phyloP scores from a whole-genome alignment of 2,888 invertebrate species.

The Xestia xanthographa region DNA sequence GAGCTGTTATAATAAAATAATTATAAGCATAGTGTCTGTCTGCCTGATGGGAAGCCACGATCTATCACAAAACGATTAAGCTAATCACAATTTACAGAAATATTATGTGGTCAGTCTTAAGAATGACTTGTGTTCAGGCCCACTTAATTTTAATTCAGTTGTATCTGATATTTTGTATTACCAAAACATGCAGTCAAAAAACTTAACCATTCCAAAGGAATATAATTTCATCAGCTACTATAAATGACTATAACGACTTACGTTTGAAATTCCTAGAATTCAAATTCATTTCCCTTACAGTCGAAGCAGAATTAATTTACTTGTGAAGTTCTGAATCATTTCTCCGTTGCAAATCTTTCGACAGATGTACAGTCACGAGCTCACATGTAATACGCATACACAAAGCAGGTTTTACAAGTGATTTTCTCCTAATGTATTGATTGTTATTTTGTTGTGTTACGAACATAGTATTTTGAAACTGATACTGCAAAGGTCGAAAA shows the following conservation, averaged over 20 bases:
- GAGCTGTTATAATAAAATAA: not conserved
- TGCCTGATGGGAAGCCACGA: not conserved
- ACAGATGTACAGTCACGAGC: slow-evolving; percentile 11
- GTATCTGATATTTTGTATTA: not conserved
- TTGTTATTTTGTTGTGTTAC: not conserved
- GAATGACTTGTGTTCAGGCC: too few relatives aligned
- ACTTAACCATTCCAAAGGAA: not conserved
- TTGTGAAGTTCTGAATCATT: slow-evolving; percentile 39
- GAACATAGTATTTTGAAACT: not conserved
- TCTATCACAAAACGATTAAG: not conserved
- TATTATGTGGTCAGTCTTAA: not conserved
- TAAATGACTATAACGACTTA: slow-evolving; percentile 28
- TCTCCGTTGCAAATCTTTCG: slow-evolving; percentile 31
- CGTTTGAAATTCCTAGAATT: slow-evolving; percentile 37
- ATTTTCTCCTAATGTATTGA: not conserved
- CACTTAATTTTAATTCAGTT: not conserved
- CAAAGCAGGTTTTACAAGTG: not conserved
- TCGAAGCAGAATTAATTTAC: slow-evolving; percentile 44
- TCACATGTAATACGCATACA: not conserved
- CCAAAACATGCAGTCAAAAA: not conserved
- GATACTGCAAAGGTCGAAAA: too few relatives aligned
- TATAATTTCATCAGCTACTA: slow-evolving; percentile 20
- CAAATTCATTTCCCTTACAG: slow-evolving; percentile 40
- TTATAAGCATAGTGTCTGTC: not conserved
- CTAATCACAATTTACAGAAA: not conserved